Evolutionary conservation across 1,140 invertebrate genomes (phyloP), one percentile per base, ranked within the genome.

Genomic region (Palaemon carinicauda): DNA sequence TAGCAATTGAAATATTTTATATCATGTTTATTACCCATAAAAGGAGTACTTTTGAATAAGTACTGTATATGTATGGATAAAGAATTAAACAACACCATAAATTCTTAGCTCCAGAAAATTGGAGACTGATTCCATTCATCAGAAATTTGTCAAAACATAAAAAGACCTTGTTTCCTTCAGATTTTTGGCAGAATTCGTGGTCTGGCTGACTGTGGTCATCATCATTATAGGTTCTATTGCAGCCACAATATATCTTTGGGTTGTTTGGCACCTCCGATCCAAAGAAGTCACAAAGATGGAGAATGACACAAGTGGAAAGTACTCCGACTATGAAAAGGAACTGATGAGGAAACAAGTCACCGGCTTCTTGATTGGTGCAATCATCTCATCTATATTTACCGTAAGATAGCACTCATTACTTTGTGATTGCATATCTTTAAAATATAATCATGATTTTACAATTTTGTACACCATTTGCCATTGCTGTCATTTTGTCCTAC

Each of bases 191-290:
- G 53, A 10, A 2, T 24, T 89, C 1, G 82, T 96, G 24, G 94
- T 96, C 78, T 96, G 95, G 94, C 90, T 95, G 9, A 93, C 96
- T 27, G 91, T 96, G 12, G 90, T 93, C 50, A 92, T 93, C 1
- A 92, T 93, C 14, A 91, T 94, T 21, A 50, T 94, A 1, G 93
- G 93, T 15, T 93, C 93, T 65, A 91, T 95, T 41, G 93, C 91
- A 87, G 93, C 92, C 82, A 94, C 95, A 31, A 92, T 92, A 41
- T 94, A 93, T 88, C 91, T 96, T 52, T 96, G 96, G 96, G 71
- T 92, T 15, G 90, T 90, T 27, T 93, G 91, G 91, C 89, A 90
- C 21, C 78, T 89, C 41, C 91, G 91, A 81, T 92, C 89, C 75
- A 90, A 91, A 75, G 71, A 89, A 14, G 74, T 77, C 31, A 80